These are phyloP conservation scores for Diarsia mendica DNA, from an alignment of 2,888 invertebrate genomes.

Conservation along the genomic window DNA sequence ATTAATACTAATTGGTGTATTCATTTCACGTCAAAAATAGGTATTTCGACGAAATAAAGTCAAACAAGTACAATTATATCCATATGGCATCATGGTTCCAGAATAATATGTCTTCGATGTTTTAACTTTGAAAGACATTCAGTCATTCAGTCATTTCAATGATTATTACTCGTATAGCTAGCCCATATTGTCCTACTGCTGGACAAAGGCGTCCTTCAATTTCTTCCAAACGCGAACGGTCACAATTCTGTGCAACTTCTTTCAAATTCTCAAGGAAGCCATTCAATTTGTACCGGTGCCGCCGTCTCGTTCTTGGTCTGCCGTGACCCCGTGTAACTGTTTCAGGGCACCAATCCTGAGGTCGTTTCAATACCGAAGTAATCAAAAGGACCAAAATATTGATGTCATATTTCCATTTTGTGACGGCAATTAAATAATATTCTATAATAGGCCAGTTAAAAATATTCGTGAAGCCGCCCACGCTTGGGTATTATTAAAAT, in stretches of 20 bases:
- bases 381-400: neutral
- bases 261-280: too few species aligned
- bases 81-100: neutral
- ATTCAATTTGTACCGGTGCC: too few species aligned
- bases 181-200: too few species aligned
- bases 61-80: neutral
- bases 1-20: conserved; percentile 32
- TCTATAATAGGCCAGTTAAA: neutral
- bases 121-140: neutral
- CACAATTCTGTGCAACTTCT: too few species aligned
- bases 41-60: neutral
- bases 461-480: neutral
- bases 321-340: too few species aligned
- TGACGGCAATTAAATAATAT: neutral
- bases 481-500: neutral
- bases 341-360: too few species aligned
- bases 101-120: neutral
- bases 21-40: conserved; percentile 13
- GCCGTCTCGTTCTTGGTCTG: too few species aligned
- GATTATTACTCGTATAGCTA: too few species aligned
- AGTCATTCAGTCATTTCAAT: neutral
- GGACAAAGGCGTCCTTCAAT: too few species aligned
- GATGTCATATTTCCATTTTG: neutral
- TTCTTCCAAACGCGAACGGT: too few species aligned
- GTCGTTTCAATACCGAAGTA: neutral